Base-by-base conservation (phyloP, 2,113 vertebrate species). In the Hymenochirus boettgeri region DNA sequence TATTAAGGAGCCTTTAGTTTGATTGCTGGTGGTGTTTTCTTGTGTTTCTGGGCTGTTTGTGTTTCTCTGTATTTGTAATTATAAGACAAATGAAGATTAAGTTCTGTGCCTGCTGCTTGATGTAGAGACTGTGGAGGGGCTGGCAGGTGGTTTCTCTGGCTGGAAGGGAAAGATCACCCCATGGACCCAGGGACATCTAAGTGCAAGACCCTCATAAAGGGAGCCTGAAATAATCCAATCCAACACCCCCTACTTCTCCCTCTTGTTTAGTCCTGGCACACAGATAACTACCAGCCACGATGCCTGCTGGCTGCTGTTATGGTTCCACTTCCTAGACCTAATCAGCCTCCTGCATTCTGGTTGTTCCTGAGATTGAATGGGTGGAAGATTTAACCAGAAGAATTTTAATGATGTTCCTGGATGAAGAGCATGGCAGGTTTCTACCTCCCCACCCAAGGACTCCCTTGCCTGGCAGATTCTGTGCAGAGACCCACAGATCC, bases 121-220 rank as follows among this genome's bases (percentile, higher is more conserved):
- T 48, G 27, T 29, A 24, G 12, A 15, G 62, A 25, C 11, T 25
- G 22, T 42, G 2, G 31, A 17, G 54, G 39, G 54, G 17, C n/a
- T 50, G 29, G 26, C 24, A 47, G 45, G 59, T 48, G 42, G 59
- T 15, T 19, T 23, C 2, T 15, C 12, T 12, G 12, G 23, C 33
- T 25, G 26, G 33, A 50, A 15, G 58, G 23, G 26, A 57, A 22
- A 13, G 31, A 15, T 51, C 64, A 57, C 55, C 12, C 45, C 55
- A 58, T 66, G 64, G 24, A 42, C 54, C 62, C 22, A 26, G 29
- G 52, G 25, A 35, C 54, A 57, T 57, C 53, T 57, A 48, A 65
- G 27, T 18, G n/a, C 25, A 57, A 1, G 7, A 35, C n/a, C 19
- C 37, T 12, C 53, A 65, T 45, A 66, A 47, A 23, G 13, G 27